These are phyloP conservation scores for Lophotis ruficrista DNA, from an alignment of 2,113 vertebrate genomes.

Conservation along the genomic window DNA sequence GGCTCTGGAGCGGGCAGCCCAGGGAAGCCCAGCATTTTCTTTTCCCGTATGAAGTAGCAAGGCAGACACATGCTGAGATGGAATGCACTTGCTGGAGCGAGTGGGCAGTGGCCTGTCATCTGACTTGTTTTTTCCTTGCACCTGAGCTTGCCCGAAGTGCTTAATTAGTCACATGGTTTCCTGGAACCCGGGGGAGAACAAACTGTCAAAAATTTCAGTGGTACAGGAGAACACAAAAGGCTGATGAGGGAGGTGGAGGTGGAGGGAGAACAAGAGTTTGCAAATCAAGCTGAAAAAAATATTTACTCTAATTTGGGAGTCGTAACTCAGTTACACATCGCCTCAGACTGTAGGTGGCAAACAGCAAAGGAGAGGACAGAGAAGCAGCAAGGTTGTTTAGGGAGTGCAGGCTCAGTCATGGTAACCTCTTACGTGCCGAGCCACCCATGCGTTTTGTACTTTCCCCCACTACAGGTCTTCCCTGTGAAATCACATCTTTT, in stretches of 20 bases:
- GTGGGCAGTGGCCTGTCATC: not conserved
- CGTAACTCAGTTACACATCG: not conserved
- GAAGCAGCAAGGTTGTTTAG: not conserved
- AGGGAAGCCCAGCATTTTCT: not conserved
- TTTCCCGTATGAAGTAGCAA: not conserved
- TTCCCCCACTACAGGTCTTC: not conserved
- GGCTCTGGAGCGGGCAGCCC: not conserved
- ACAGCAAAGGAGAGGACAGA: not conserved
- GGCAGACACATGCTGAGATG: not conserved
- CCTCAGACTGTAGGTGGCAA: slow-evolving; percentile 34
- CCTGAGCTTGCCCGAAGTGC: not conserved
- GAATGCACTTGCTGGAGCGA: not conserved
- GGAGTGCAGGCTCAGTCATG: fast-evolving
- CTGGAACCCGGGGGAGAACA: not conserved
- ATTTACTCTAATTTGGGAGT: slow-evolving; percentile 17
- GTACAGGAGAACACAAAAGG: not conserved
- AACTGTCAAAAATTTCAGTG: not conserved
- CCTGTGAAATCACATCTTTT: not conserved
- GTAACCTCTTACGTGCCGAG: fast-evolving
- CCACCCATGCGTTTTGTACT: not conserved
- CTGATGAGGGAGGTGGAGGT: not conserved
- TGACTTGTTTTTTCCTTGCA: slow-evolving; percentile 9
- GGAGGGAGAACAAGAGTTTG: not conserved
- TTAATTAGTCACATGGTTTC: slow-evolving; percentile 37
- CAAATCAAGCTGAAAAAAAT: slow-evolving; percentile 27